These are phyloP conservation scores for Tetrao urogallus DNA, from an alignment of 2,113 vertebrate species.

Conservation along the genomic window DNA sequence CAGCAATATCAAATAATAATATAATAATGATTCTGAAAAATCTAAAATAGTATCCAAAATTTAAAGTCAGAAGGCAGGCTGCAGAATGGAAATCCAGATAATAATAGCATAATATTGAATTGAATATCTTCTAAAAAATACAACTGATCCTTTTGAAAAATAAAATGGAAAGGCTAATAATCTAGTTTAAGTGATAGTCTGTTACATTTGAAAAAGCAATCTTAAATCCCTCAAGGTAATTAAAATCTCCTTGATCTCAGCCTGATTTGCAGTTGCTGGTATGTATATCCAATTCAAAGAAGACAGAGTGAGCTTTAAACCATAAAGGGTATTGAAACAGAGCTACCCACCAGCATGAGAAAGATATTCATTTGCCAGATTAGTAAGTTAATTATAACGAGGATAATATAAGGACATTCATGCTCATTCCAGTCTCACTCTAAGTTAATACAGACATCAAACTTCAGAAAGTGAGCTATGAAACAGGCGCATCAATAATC, in stretches of 20 bases:
- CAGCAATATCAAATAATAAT: not conserved
- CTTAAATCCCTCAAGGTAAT: slow-evolving; percentile 39
- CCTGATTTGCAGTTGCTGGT: not conserved
- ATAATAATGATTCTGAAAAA: not conserved
- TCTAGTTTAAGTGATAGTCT: not conserved
- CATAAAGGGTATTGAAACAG: not conserved
- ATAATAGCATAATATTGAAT: not conserved
- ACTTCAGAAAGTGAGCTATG: not conserved
- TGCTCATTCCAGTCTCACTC: not conserved
- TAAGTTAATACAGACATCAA: not conserved
- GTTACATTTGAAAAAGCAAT: slow-evolving; percentile 27
- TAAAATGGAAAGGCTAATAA: not conserved
- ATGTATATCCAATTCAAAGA: not conserved
- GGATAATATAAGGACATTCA: not conserved
- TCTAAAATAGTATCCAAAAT: slow-evolving; percentile 36
- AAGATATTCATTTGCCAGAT: not conserved
- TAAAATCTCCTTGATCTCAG: slow-evolving; percentile 40
- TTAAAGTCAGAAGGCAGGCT: slow-evolving; percentile 18
- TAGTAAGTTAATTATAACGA: slow-evolving; percentile 6
- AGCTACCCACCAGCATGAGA: not conserved
- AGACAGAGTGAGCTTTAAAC: slow-evolving; percentile 16
- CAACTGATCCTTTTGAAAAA: slow-evolving; percentile 22
- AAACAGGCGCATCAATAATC: not conserved
- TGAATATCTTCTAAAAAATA: slow-evolving; percentile 33
- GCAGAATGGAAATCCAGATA: not conserved